A percentile compares a stretch with the other conserved stretches of the same genome.
Evolutionary conservation across 2,797 vertebrate genomes (phyloP).

Genomic region (Argya squamiceps): DNA sequence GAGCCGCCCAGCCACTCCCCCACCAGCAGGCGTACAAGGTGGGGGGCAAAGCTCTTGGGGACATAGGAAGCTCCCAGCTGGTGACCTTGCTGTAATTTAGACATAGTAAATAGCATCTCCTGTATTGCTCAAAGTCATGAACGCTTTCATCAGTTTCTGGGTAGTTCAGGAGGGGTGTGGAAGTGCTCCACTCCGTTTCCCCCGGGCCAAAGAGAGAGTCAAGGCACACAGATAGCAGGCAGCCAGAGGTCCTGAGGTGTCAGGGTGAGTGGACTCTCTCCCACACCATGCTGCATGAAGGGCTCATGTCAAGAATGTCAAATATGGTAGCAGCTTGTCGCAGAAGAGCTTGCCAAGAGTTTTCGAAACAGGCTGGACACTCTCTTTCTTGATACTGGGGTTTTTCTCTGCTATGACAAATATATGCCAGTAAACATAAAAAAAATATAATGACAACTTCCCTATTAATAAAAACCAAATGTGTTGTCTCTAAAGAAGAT

Average conservation of each 20-base stretch:
- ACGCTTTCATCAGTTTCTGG: not conserved
- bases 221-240: accelerated
- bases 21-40: accelerated
- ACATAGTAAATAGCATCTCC: not conserved
- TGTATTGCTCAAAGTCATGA: not conserved
- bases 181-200: not conserved
- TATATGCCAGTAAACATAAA: not conserved
- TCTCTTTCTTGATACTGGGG: not conserved
- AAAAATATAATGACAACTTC: not conserved
- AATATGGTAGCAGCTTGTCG: not conserved
- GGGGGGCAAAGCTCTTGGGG: not conserved
- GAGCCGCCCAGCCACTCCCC: accelerated
- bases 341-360: not conserved
- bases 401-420: not conserved
- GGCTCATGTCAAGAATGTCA: not conserved
- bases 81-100: not conserved
- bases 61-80: not conserved
- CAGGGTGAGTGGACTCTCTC: not conserved
- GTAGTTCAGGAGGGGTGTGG: not conserved
- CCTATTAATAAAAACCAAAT: not conserved
- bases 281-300: accelerated
- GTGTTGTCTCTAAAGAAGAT: not conserved
- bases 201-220: not conserved
- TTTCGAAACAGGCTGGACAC: not conserved
- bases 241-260: not conserved